Evolutionary conservation across 1,140 invertebrate species (phyloP).

Genomic region (Chlorops oryzae): DNA sequence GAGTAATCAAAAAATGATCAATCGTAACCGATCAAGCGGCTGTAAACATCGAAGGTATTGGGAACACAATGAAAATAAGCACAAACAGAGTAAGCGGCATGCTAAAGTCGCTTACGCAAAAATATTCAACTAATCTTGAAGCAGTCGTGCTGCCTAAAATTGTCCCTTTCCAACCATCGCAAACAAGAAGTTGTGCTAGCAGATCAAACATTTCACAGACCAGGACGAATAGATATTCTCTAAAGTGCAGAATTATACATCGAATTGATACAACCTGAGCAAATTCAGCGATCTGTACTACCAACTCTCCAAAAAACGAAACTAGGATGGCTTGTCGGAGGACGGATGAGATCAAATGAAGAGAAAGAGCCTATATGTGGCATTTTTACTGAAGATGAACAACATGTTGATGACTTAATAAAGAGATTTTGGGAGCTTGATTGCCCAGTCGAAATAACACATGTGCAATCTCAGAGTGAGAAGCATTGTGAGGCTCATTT

Average conservation of each 20-base stretch:
- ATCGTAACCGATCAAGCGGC: neutral
- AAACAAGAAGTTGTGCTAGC: neutral
- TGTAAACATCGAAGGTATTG: constrained; percentile 5
- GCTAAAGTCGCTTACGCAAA: neutral
- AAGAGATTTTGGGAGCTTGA: neutral
- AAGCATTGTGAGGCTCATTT: neutral
- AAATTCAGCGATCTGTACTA: constrained; percentile 3
- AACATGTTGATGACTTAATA: neutral
- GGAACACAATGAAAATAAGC: neutral
- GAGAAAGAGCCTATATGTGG: neutral
- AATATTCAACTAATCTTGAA: neutral
- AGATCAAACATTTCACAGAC: neutral
- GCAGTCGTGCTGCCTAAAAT: neutral
- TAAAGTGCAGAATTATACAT: neutral
- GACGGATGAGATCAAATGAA: neutral
- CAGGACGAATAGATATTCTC: constrained; percentile 2
- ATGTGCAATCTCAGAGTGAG: neutral
- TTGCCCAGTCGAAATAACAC: neutral
- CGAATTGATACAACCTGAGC: neutral
- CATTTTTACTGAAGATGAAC: neutral
- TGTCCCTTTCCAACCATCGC: neutral
- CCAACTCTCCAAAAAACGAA: constrained; percentile 2
- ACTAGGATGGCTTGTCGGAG: neutral
- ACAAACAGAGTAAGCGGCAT: neutral
- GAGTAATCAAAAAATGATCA: neutral